phyloP scores from a whole-genome alignment of 2,888 invertebrate species.

The Rhamphomyia laevipes region DNA sequence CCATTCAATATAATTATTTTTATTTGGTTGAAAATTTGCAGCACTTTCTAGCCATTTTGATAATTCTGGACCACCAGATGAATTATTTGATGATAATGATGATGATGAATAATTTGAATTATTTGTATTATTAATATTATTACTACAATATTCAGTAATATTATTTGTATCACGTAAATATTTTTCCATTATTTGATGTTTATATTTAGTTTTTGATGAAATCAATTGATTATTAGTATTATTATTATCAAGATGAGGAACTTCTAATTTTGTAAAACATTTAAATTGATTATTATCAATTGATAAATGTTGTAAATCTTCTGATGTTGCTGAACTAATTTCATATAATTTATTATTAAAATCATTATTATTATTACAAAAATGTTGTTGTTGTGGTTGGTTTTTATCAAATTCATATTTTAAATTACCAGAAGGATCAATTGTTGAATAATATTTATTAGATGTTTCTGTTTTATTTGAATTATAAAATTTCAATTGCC shows the following conservation, averaged over 20 bases:
- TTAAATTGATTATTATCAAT: constrained; percentile 4
- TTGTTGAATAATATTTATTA: constrained; percentile 12
- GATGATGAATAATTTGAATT: too few relatives aligned
- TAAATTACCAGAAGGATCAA: constrained; percentile 7
- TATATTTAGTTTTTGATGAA: constrained; percentile 38
- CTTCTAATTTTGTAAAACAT: too few relatives aligned
- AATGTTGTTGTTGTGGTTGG: not conserved
- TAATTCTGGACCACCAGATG: constrained; percentile 44
- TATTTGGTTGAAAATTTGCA: constrained; percentile 58
- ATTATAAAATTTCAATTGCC: too few relatives aligned
- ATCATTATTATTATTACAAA: not conserved
- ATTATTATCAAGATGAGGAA: not conserved
- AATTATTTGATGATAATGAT: constrained; percentile 7
- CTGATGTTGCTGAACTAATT: constrained; percentile 36
- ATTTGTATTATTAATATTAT: constrained; percentile 9
- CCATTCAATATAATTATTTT: constrained; percentile 61
- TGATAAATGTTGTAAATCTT: constrained; percentile 16
- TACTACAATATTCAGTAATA: not conserved
- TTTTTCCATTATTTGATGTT: constrained; percentile 48
- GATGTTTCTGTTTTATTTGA: constrained; percentile 9
- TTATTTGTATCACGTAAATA: constrained; percentile 38
- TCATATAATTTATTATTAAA: constrained; percentile 28
- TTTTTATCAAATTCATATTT: constrained; percentile 2
- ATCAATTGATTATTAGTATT: constrained; percentile 16
- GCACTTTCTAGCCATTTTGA: constrained; percentile 68